Evolutionary conservation across 1,140 invertebrate species (phyloP), one percentile per base, ranked within the genome.

Genomic region (Lanistes nyassanus): DNA sequence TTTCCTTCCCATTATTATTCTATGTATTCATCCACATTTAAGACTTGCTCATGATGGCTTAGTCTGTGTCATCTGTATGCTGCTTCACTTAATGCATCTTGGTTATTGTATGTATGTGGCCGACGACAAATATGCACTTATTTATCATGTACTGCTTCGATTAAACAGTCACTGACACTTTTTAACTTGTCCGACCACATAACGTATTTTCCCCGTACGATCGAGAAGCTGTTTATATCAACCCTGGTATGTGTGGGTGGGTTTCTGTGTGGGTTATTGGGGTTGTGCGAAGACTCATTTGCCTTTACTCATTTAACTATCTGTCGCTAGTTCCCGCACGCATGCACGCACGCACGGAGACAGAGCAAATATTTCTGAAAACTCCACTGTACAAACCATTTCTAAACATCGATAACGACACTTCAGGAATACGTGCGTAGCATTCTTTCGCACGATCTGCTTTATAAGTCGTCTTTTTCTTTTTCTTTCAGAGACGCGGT

Each of bases 261-360:
- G 39, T 68, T 21, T 68, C 13, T 39, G 26, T 67, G n/a, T 68
- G 36, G 47, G 37, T 66, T 23, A 26, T 23, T 62, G 58, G 7
- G 58, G 58, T 62, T 62, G 11, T 62, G 9, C n/a, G n/a, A 26
- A 7, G 31, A 62, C 31, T 26, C 9, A 62, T n/a, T 66, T 6
- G 34, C 64, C 31, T 16, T 31, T 31, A n/a, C 11, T 26, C 26
- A 26, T 53, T 16, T 56, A 21, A 26, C 29, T n/a, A 3, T 70
- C 26, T 70, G 5, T 19, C 47, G 6, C 47, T 9, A 36, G 11
- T 31, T n/a, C 47, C 19, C 42, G n/a, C 68, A 55, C 68, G 26
- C 68, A 71, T 29, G 34, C 68, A 53, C 67, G 67, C 67, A 51
- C 67, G 39, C 67, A 51, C 67, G 39, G 26, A 29, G n/a, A 37